Base-by-base conservation (phyloP, 1,140 invertebrate genomes). In the Hypsibius dujardini region DNA sequence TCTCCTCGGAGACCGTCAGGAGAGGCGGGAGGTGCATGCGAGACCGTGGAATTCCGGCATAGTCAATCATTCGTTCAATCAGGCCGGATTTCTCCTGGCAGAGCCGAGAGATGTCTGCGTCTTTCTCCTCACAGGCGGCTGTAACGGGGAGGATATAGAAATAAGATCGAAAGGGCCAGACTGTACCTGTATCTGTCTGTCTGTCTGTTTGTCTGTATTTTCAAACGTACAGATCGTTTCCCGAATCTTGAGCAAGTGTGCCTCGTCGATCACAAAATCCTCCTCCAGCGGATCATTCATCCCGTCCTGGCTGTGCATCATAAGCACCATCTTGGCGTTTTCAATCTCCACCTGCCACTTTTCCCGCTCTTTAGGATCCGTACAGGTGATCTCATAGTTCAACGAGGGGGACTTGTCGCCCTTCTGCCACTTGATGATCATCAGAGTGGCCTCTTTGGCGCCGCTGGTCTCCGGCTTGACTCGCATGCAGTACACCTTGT, bases 271-370 rank as follows among this genome's bases (percentile, higher is more conserved):
- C 7, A 56, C n/a, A 7, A 56, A 7, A 56, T 56, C n/a, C 7
- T n/a, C 50, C 7, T 56, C 50, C 50, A 56, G 50, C 50, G 50
- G n/a, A n/a, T 56, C 50, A 56, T 56, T 7, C 7, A 7, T 56
- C 50, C 50, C 50, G 50, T 56, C 50, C 50, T 56, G 50, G 7
- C 50, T n/a, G n/a, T n/a, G n/a, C n/a, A n/a, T n/a, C 50, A 56
- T n/a, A 7, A n/a, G 50, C 50, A 7, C n/a, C 50, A 7, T 56
- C 50, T n/a, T 56, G 50, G 50, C n/a, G 50, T 56, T n/a, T 56
- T 7, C 50, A 56, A 56, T 56, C n/a, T 56, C 50, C 50, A 56
- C 50, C 50, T n/a, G 50, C 50, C 50, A 56, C 50, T 56, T 56
- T n/a, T 56, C 50, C 7, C 50, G n/a, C 50, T 56, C 50, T 56